Conservation (phyloP, 1,140 invertebrate species). For the Nylanderia fulva region DNA sequence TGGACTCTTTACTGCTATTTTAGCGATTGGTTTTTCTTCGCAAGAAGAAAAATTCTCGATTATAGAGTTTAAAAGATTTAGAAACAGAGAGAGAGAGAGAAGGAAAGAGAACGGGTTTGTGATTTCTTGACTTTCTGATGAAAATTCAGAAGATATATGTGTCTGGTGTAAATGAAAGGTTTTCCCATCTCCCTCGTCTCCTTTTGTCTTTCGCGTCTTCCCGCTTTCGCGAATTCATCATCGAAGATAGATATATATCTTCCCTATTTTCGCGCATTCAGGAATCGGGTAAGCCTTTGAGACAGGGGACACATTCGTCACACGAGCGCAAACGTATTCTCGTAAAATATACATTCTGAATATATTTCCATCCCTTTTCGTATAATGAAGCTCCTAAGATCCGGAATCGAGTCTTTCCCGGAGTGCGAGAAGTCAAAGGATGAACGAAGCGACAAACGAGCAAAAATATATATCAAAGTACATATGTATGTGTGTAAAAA, state of each 20-base stretch:
- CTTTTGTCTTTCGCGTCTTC: neutral
- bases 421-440: slow-evolving; percentile 20
- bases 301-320: slow-evolving; percentile 13
- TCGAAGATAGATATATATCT: too few species aligned
- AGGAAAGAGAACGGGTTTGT: too few species aligned
- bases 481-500: too few species aligned
- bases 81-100: too few species aligned
- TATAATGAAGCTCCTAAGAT: slow-evolving; percentile 5
- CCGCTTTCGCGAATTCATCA: neutral
- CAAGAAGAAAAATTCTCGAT: neutral
- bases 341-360: slow-evolving; percentile 10
- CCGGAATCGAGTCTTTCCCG: slow-evolving; percentile 4
- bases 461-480: neutral
- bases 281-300: neutral
- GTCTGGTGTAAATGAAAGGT: neutral
- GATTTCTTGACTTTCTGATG: neutral
- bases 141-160: neutral
- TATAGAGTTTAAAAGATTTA: too few species aligned
- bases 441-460: slow-evolving; percentile 16
- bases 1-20: neutral
- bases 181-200: too few species aligned
- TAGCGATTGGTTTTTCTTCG: neutral
- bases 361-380: slow-evolving; percentile 4
- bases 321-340: neutral
- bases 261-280: neutral